phyloP scores from a whole-genome alignment of 2,113 vertebrate species.

The Nannospalax galili region DNA sequence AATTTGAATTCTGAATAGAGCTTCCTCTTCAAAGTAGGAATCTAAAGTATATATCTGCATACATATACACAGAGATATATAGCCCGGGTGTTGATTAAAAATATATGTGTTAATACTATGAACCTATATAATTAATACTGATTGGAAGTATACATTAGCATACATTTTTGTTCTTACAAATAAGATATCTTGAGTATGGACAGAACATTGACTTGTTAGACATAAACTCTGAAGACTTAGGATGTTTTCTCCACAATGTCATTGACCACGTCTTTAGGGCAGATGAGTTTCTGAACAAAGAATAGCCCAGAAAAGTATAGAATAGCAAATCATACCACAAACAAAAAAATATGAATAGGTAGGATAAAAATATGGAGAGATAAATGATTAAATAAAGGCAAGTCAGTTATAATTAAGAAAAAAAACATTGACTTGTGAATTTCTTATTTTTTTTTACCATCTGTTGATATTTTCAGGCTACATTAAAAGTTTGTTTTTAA shows the following conservation, averaged over 20 bases:
- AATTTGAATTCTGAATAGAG: slow-evolving; percentile 35
- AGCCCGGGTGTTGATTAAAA: background rate
- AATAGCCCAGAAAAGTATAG: background rate
- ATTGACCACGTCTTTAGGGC: background rate
- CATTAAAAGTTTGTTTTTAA: too few species aligned
- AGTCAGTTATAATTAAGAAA: background rate
- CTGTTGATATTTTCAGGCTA: background rate
- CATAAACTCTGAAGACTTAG: background rate
- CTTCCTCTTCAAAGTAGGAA: slow-evolving; percentile 1
- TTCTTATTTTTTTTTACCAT: background rate
- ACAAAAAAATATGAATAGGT: background rate
- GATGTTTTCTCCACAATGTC: background rate
- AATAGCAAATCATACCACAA: background rate
- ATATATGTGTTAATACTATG: background rate
- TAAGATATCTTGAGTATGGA: slow-evolving; percentile 4
- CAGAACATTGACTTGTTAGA: background rate
- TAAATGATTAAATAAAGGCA: background rate
- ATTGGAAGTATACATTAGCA: background rate
- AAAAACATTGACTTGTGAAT: background rate
- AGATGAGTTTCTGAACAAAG: background rate
- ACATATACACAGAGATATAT: background rate
- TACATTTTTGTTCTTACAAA: background rate
- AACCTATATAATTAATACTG: background rate
- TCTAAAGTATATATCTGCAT: background rate
- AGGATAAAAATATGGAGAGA: too few species aligned